Evolutionary conservation across 1,140 invertebrate genomes (phyloP), one percentile per base, ranked within the genome.

Genomic region (Babylonia areolata): DNA sequence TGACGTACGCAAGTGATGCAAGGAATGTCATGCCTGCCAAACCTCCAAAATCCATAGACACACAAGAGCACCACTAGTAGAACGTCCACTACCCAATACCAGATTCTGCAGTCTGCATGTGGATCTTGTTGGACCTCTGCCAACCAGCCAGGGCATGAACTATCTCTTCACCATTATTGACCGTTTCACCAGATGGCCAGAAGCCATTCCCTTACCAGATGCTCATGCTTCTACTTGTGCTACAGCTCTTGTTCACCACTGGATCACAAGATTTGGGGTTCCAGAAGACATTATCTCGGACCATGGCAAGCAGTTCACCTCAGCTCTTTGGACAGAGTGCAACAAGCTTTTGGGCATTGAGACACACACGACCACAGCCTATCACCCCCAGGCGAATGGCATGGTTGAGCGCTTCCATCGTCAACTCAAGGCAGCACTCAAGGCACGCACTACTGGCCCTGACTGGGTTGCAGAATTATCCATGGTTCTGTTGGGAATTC

Each of bases 51-150:
- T 77, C 28, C 33, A 42, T 40, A 39, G 35, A 54, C 46, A 85
- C 54, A 85, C 77, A 46, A 9, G 28, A 40, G 75, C 77, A 80
- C 77, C 85, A 51, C 40, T 81, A 0, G 79, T 54, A 28, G 77
- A 75, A 28, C 58, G 77, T 71, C 40, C 58, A 23, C 31, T n/a
- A 9, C 54, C 80, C 69, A 77, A 82, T 20, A 39, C 31, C 20
- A 46, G 80, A 23, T 86, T 95, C 81, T 71, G 88, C 1, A 93
- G 95, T 84, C 88, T 95, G 0, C 94, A 96, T 88, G 87, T 95
- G 0, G 95, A 96, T 89, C 90, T 96, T 0, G 90, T 96, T 12
- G 94, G 94, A 0, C 95, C 94, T 0, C 78, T 95, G 2, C 94
- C 94, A 37, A 81, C 84, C 6, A 89, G 89, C 0, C 37, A 92